Percentiles rank a stretch among this genome's conserved stretches.
Evolutionary conservation across 2,113 vertebrate genomes (phyloP).

Genomic region (Brachirus orientalis): DNA sequence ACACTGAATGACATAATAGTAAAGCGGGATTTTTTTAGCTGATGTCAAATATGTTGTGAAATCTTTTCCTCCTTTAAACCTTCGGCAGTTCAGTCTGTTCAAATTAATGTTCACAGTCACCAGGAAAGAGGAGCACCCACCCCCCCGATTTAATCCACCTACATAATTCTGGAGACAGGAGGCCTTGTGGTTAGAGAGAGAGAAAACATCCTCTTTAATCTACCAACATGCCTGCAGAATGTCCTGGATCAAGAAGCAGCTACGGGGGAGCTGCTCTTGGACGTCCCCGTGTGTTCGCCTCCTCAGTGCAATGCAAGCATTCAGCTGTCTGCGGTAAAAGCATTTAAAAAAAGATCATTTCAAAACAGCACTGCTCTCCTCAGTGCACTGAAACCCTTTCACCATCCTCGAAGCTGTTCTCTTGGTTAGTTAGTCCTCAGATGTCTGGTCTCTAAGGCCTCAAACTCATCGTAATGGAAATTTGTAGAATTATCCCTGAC

Average conservation of each 20-base stretch:
- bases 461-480: constrained; percentile 34
- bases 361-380: constrained; percentile 20
- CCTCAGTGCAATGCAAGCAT: constrained; percentile 51
- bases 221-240: constrained; percentile 39
- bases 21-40: constrained; percentile 5
- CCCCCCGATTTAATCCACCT: constrained; percentile 13
- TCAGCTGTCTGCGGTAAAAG: constrained; percentile 35
- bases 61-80: constrained; percentile 20
- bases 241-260: constrained; percentile 56
- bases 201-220: constrained; percentile 56
- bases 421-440: constrained; percentile 26
- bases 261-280: constrained; percentile 43
- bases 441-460: constrained; percentile 37
- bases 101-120: constrained; percentile 8
- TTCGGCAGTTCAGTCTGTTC: constrained; percentile 1
- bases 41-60: constrained; percentile 23
- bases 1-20: constrained; percentile 20
- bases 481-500: constrained; percentile 50
- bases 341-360: constrained; percentile 15
- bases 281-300: constrained; percentile 39
- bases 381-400: constrained; percentile 8
- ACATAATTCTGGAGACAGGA: constrained; percentile 36
- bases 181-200: constrained; percentile 30
- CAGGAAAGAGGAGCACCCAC: background rate
- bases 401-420: background rate